Base-by-base conservation (phyloP, 2,113 vertebrate genomes). In the Lonchura striata region DNA sequence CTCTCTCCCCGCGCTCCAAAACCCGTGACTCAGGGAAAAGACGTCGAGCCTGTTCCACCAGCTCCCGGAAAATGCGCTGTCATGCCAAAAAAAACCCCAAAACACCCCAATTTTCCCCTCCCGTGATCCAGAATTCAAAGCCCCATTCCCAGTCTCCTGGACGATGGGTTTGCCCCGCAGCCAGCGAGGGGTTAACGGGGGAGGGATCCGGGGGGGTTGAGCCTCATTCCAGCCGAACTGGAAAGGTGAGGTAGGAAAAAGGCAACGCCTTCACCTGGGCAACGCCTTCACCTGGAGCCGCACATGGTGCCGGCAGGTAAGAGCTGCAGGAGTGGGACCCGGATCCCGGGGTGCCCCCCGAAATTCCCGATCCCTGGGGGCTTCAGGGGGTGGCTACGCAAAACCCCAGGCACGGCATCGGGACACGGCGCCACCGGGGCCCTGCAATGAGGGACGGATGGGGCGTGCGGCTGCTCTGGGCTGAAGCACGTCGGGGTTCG, bases 241-340 rank as follows among this genome's bases (percentile, higher is more conserved):
- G 97, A 97, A 97, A 97, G 88, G 96, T 89, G 96, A 97, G 96
- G 92, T 66, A 46, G 89, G 94, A 66, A 79, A 76, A 91, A 54
- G 96, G 94, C 61, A 94, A 92, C 95, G 96, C 97, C 97, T 61
- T 60, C n/a, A 46, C 79, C 70, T 5, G 71, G 71, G 72, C 75
- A 35, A 25, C 39, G 59, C n/a, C 42, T 13, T 57, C 84, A 78
- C 54, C 86, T 22, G 52, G 42, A 70, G 57, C 84, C 8, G 61
- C 92, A 52, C 92, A 15, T 80, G 90, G 94, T 65, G 59, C 80
- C 18, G 64, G 66, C 61, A 93, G 95, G 95, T 95, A 88, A 56
- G 92, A 14, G 46, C 54, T 22, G 42, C 15, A 23, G 35, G 10
- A 11, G 4, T 1, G 28, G 28, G 21, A 15, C 11, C 20, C 4